These are phyloP conservation scores for Enteromius afrohamiltoni DNA, from an alignment of 2,797 vertebrate species.

Conservation along the genomic window DNA sequence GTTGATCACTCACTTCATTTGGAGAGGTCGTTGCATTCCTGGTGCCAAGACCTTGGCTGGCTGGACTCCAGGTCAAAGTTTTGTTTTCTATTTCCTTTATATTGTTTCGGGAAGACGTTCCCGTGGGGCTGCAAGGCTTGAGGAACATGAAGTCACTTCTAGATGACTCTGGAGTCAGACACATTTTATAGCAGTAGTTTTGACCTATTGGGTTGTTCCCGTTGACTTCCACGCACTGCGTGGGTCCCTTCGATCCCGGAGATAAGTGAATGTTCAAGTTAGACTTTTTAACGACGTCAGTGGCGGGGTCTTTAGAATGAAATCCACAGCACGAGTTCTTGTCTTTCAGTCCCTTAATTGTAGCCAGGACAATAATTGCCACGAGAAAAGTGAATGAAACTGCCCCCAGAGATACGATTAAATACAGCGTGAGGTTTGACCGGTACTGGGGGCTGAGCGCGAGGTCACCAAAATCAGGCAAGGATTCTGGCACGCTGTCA, in stretches of 20 bases:
- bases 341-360: conserved; percentile 78
- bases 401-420: conserved; percentile 86
- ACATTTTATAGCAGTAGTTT: conserved; percentile 89
- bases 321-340: conserved; percentile 73
- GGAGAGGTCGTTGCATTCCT: conserved; percentile 72
- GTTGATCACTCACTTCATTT: conserved; percentile 75
- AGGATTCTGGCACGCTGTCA: conserved; percentile 83
- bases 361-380: conserved; percentile 85
- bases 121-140: conserved; percentile 81
- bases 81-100: conserved; percentile 75
- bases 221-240: conserved; percentile 69
- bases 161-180: conserved; percentile 85
- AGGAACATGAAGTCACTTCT: conserved; percentile 92
- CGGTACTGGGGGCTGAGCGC: conserved; percentile 75
- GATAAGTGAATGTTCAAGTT: conserved; percentile 76
- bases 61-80: conserved; percentile 72
- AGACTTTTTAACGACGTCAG: conserved; percentile 79
- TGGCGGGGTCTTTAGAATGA: conserved; percentile 61
- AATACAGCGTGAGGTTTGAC: conserved; percentile 81
- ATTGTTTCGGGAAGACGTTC: conserved; percentile 77
- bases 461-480: conserved; percentile 83
- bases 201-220: conserved; percentile 70
- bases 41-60: conserved; percentile 63
- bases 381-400: conserved; percentile 87
- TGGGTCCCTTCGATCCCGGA: conserved; percentile 61